Conservation (phyloP, 2,113 vertebrate species). For the Tachysurus vachellii region DNA sequence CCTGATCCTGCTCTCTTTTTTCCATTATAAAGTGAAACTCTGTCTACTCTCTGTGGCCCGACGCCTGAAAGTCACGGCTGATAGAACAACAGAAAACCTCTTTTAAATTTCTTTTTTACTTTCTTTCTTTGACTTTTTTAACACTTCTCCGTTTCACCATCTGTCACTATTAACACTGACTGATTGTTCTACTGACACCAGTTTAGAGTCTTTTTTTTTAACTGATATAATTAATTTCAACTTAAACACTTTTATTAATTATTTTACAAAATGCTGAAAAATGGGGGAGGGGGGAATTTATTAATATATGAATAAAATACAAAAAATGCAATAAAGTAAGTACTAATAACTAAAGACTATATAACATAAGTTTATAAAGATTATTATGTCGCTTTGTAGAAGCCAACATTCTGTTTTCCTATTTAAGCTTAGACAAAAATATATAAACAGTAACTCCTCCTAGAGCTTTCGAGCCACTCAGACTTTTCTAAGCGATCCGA, state of each 20-base stretch:
- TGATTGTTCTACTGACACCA: not conserved
- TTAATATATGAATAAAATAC: not conserved
- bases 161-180: not conserved
- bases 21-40: not conserved
- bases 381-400: too few relatives aligned
- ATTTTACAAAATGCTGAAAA: not conserved
- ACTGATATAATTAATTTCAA: not conserved
- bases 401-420: too few relatives aligned
- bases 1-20: constrained; percentile 56
- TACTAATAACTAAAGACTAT: too few relatives aligned
- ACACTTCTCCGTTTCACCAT: not conserved
- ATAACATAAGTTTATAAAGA: too few relatives aligned
- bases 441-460: too few relatives aligned
- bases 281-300: too few relatives aligned
- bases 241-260: not conserved
- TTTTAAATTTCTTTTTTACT: not conserved
- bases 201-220: not conserved
- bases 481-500: too few relatives aligned
- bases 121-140: not conserved
- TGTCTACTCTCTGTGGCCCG: not conserved
- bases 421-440: too few relatives aligned
- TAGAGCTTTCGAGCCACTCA: too few relatives aligned
- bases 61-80: not conserved
- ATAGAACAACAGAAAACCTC: not conserved
- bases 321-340: too few relatives aligned